Conservation (phyloP, 2,797 vertebrate species). For the Fistularia commersonii region DNA sequence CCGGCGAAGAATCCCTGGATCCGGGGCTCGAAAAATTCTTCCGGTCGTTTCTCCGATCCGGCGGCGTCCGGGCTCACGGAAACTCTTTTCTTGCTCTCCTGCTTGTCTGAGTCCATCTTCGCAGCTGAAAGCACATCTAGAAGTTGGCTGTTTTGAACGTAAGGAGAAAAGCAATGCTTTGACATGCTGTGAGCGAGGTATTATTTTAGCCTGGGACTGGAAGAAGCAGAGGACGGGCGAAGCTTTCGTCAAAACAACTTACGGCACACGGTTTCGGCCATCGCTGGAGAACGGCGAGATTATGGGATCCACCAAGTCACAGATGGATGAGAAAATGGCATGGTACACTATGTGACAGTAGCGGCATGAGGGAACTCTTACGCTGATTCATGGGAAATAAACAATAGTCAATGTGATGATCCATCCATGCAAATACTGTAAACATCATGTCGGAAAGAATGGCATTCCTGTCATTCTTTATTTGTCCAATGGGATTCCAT, state of each 20-base stretch:
- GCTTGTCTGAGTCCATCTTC: conserved; percentile 92
- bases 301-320: conserved; percentile 72
- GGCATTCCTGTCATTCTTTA: conserved; percentile 61
- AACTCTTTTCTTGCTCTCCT: conserved; percentile 72
- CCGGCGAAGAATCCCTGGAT: conserved; percentile 81
- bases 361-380: conserved; percentile 69
- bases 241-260: conserved; percentile 67
- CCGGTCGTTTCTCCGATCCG: conserved; percentile 75
- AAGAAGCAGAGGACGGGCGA: conserved; percentile 69
- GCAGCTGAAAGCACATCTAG: conserved; percentile 96
- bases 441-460: conserved; percentile 24
- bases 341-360: conserved; percentile 59
- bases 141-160: conserved; percentile 84
- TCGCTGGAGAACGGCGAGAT: conserved; percentile 61
- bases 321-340: conserved; percentile 69
- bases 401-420: conserved; percentile 62
- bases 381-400: conserved; percentile 67
- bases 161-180: conserved; percentile 29
- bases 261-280: conserved; percentile 71
- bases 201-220: conserved; percentile 55
- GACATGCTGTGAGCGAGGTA: conserved; percentile 54
- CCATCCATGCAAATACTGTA: conserved; percentile 52
- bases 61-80: conserved; percentile 82
- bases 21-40: conserved; percentile 80
- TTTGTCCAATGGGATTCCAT: conserved; percentile 1